Conservation (phyloP, 2,797 vertebrate species). For the Manis crassicaudata region DNA sequence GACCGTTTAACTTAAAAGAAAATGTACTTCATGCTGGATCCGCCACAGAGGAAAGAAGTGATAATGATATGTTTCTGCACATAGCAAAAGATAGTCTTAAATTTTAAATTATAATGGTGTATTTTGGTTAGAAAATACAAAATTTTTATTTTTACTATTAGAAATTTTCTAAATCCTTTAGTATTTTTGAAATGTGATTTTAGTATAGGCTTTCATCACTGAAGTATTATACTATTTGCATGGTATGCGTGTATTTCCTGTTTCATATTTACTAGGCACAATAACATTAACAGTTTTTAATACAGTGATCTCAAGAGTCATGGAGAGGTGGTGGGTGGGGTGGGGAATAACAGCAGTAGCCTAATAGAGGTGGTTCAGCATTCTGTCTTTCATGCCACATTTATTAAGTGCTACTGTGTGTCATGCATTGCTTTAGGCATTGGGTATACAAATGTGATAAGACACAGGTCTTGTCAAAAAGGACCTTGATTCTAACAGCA, state of each 20-base stretch:
- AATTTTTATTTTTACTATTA: conserved; percentile 19
- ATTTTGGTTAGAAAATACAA: neutral
- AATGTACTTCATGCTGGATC: neutral
- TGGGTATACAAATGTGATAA: conserved; percentile 34
- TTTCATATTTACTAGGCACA: conserved; percentile 23
- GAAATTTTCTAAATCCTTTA: conserved; percentile 24
- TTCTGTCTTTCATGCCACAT: neutral
- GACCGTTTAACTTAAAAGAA: conserved; percentile 30
- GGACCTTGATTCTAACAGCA: neutral
- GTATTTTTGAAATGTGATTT: conserved; percentile 41
- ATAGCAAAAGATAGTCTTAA: neutral
- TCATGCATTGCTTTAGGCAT: neutral
- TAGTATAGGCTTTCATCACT: conserved; percentile 1
- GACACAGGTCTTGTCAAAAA: neutral
- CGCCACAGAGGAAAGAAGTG: neutral
- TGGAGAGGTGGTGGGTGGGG: neutral
- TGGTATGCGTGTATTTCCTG: neutral
- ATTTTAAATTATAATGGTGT: neutral
- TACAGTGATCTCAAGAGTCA: neutral
- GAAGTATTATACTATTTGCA: neutral
- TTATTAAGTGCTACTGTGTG: neutral
- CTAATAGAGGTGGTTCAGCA: neutral
- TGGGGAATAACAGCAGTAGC: neutral
- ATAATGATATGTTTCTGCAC: conserved; percentile 43
- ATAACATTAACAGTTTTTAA: conserved; percentile 29